Evolutionary conservation across 2,888 invertebrate species (phyloP), one percentile per base, ranked within the genome.

Genomic region (Agapostemon virescens): DNA sequence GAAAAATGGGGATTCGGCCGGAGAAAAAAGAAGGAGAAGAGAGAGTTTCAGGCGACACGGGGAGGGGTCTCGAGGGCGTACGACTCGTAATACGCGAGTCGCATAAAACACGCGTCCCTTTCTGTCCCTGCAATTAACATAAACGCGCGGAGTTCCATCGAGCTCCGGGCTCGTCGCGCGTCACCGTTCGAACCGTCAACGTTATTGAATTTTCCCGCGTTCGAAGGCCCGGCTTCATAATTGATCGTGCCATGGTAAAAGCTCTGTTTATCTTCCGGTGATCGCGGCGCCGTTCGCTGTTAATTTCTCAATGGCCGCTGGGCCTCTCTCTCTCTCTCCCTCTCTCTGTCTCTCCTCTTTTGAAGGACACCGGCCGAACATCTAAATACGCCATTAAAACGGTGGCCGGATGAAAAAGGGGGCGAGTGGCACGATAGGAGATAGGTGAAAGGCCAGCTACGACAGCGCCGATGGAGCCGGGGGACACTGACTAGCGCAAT

Each of bases 401-500:
- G 55, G 69, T 69, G 64, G 49, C 63, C 58, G 55, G 73, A 76
- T 76, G 83, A 83, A 76, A 79, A 82, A 84, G 80, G 58, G 69
- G 80, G 77, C 70, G 77, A 75, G 77, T 58, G 58, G 77, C 49
- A 81, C 77, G 86, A 86, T 86, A 85, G 86, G 69, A 85, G 87
- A 84, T 87, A 88, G 85, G 88, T 84, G 81, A 85, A 86, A 79
- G 84, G 82, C 79, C 77, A 82, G 76, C 69, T 63, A 79, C 79
- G 73, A 80, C 79, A 77, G 68, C 64, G 52, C 77, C 79, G 74
- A 77, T 69, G 82, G 72, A 78, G 72, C 82, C 67, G 74, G 79
- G 76, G 83, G 77, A 83, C 81, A 69, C 83, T 82, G 88, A 88
- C 88, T 87, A 86, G 85, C 83, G 89, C 89, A 90, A 90, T 90